These are phyloP conservation scores for Nematopogon swammerdamellus DNA, from an alignment of 2,888 invertebrate genomes.

Conservation along the genomic window DNA sequence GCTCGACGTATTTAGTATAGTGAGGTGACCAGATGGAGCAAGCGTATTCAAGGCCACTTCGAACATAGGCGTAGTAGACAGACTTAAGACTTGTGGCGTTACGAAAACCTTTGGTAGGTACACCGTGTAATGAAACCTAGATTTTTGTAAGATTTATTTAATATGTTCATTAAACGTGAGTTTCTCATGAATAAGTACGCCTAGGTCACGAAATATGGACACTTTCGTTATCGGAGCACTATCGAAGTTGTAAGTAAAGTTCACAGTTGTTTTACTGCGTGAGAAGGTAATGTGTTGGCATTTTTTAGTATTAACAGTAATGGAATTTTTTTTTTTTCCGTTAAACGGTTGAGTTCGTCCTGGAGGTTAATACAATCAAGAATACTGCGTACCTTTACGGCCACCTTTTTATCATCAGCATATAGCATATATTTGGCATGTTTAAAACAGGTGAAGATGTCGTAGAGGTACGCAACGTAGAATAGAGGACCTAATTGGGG, in stretches of 20 bases:
- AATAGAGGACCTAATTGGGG: background rate
- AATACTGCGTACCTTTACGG: background rate
- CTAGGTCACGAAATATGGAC: background rate
- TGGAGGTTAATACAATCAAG: no score
- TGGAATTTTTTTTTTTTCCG: background rate
- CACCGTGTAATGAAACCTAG: no score
- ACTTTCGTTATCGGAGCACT: background rate
- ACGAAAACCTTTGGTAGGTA: background rate
- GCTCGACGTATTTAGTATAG: no score
- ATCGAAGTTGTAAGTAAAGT: background rate
- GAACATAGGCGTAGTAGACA: no score
- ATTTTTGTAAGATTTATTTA: no score
- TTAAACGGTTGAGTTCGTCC: no score
- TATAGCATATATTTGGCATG: background rate
- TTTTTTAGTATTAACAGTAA: background rate
- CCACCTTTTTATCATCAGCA: conserved; percentile 1
- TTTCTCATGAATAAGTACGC: background rate
- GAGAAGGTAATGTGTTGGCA: background rate
- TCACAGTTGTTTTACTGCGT: background rate
- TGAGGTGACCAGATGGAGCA: no score
- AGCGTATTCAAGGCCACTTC: no score
- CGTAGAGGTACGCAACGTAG: background rate
- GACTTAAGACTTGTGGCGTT: background rate
- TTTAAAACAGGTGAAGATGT: background rate
- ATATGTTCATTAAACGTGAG: background rate